These are phyloP conservation scores for Athalia cordata DNA, from an alignment of 2,888 invertebrate species.

Conservation along the genomic window DNA sequence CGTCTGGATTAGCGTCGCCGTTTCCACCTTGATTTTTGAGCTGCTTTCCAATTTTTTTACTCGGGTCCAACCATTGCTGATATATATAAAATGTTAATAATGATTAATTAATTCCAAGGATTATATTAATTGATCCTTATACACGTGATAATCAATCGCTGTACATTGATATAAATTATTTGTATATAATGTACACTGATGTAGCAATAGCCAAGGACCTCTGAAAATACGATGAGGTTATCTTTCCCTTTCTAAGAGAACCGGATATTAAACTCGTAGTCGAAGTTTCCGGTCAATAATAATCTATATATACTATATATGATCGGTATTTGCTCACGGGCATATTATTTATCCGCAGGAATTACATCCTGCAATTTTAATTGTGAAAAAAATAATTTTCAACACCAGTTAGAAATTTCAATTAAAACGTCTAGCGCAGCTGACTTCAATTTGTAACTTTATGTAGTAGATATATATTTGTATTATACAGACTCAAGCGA, in stretches of 20 bases:
- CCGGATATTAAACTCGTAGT: constrained; percentile 26
- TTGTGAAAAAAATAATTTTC: background rate
- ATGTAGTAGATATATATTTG: background rate
- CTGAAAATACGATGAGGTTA: too few species aligned
- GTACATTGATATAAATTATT: background rate
- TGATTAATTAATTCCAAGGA: constrained; percentile 24
- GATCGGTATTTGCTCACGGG: constrained; percentile 5
- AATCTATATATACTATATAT: constrained; percentile 5
- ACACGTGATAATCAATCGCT: background rate
- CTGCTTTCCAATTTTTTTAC: constrained; percentile 91
- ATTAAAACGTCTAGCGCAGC: constrained; percentile 23
- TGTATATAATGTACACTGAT: background rate
- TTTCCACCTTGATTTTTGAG: constrained; percentile 80
- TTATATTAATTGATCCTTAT: background rate
- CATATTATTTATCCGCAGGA: too few species aligned
- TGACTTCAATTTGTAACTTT: background rate
- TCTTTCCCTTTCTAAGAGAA: background rate
- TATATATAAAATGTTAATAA: background rate
- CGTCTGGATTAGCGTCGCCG: constrained; percentile 74
- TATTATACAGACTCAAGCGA: background rate
- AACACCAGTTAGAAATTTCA: constrained; percentile 13
- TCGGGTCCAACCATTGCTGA: constrained; percentile 96
- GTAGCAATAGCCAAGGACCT: background rate
- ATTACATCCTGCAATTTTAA: too few species aligned
- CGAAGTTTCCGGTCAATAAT: constrained; percentile 30